Conservation (phyloP, 2,888 invertebrate species). For the Amiota mariae region DNA sequence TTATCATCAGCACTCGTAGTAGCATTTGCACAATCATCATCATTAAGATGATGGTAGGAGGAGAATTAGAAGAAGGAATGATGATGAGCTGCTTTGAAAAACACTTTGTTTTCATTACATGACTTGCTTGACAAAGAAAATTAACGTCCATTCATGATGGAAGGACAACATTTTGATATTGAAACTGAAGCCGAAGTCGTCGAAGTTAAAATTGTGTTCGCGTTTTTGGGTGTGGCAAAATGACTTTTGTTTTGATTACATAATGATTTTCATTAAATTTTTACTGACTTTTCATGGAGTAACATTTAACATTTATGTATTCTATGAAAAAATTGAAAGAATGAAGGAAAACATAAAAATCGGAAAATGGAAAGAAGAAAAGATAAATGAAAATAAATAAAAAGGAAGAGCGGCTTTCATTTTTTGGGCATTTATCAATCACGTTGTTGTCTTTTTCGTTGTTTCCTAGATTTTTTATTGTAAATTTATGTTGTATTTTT, state of each 20-base stretch:
- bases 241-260: background rate
- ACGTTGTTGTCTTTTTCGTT: background rate
- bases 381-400: background rate
- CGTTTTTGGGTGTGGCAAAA: background rate
- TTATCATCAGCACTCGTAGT: background rate
- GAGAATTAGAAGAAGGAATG: background rate
- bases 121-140: constrained; percentile 26
- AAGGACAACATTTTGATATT: background rate
- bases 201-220: background rate
- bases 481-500: background rate
- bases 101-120: constrained; percentile 42
- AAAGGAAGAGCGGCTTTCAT: background rate
- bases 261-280: constrained; percentile 10
- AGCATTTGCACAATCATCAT: background rate
- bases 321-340: background rate
- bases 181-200: too few relatives aligned
- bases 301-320: background rate
- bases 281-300: background rate
- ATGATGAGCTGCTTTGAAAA: constrained; percentile 4
- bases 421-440: constrained; percentile 14
- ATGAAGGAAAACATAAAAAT: too few relatives aligned
- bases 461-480: background rate
- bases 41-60: background rate
- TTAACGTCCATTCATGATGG: background rate
- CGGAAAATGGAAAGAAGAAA: too few relatives aligned